phyloP scores from a whole-genome alignment of 35 echinoderm and acorn worm genomes.

The Holothuria glaberrima region DNA sequence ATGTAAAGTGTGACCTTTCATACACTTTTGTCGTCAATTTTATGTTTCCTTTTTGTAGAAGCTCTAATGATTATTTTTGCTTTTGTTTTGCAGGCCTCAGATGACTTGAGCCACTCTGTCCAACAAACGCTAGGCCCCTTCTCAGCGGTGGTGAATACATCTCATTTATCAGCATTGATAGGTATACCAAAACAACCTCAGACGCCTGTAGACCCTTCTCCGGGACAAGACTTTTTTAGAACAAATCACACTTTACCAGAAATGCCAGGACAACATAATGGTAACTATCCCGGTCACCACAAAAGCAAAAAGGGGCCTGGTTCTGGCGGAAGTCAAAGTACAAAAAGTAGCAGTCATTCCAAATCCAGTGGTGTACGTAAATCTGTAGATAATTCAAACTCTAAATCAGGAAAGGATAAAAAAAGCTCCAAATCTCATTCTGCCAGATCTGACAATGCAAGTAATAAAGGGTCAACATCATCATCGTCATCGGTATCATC shows the following conservation, averaged over 20 bases:
- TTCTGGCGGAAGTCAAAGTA: not conserved
- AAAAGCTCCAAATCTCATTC: too few relatives aligned
- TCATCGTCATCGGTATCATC: too few relatives aligned
- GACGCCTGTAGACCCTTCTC: conserved; percentile 5
- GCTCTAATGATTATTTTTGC: too few relatives aligned
- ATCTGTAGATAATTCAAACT: conserved; percentile 5
- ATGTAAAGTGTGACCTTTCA: too few relatives aligned
- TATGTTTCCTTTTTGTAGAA: too few relatives aligned
- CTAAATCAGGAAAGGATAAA: not conserved
- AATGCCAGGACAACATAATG: conserved; percentile 1
- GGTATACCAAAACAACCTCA: conserved; percentile 26
- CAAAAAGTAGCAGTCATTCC: too few relatives aligned
- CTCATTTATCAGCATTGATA: conserved; percentile 5
- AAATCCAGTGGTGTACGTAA: not conserved
- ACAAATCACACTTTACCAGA: conserved; percentile 1
- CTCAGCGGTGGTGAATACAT: not conserved
- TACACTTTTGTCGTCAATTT: too few relatives aligned
- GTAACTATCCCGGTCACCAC: not conserved
- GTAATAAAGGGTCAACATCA: too few relatives aligned
- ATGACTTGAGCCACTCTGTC: conserved; percentile 29
- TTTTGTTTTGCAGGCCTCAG: conserved; percentile 19
- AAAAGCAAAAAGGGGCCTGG: not conserved
- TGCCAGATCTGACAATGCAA: too few relatives aligned
- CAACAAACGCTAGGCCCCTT: conserved; percentile 27
- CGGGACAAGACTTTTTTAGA: conserved; percentile 22